Percentiles rank a stretch among this genome's conserved stretches.
Conservation (phyloP, 1,140 invertebrate species). For the Holotrichia oblita region DNA sequence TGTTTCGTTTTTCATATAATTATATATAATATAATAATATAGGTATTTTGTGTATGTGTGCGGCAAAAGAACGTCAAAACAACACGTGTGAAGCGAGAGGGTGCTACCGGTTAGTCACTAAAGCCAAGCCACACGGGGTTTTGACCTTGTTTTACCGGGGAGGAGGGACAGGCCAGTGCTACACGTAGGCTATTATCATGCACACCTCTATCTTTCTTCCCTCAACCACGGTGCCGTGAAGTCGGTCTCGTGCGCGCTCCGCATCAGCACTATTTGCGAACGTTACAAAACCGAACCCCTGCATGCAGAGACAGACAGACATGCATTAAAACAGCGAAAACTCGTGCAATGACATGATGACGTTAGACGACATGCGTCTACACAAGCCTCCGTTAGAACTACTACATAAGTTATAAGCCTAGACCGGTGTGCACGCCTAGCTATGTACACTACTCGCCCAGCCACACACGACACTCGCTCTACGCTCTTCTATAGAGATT, state of each 20-base stretch:
- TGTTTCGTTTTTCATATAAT: not conserved
- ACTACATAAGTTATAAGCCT: slow-evolving; percentile 44
- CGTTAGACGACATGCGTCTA: slow-evolving; percentile 58
- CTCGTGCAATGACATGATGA: slow-evolving; percentile 73
- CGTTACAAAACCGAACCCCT: slow-evolving; percentile 99
- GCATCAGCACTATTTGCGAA: slow-evolving; percentile 99
- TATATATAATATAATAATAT: slow-evolving; percentile 57
- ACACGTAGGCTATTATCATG: slow-evolving; percentile 68
- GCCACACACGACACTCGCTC: slow-evolving; percentile 29
- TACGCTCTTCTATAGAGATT: slow-evolving; percentile 33
- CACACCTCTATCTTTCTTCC: slow-evolving; percentile 99
- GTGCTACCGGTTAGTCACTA: slow-evolving; percentile 62
- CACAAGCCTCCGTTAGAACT: slow-evolving; percentile 54
- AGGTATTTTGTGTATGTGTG: slow-evolving; percentile 51
- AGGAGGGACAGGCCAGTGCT: slow-evolving; percentile 62
- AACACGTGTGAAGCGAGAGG: slow-evolving; percentile 60
- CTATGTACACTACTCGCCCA: slow-evolving; percentile 54
- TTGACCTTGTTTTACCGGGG: slow-evolving; percentile 62
- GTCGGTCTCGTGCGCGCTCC: slow-evolving; percentile 99
- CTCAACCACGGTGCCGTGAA: slow-evolving; percentile 99
- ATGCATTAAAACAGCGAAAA: slow-evolving; percentile 74
- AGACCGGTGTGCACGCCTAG: slow-evolving; percentile 50
- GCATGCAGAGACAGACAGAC: slow-evolving; percentile 85
- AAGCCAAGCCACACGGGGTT: slow-evolving; percentile 62
- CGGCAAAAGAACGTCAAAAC: slow-evolving; percentile 62